These are phyloP conservation scores for Himalopsyche kuldschensis DNA, from an alignment of 2,888 invertebrate genomes.

Conservation along the genomic window DNA sequence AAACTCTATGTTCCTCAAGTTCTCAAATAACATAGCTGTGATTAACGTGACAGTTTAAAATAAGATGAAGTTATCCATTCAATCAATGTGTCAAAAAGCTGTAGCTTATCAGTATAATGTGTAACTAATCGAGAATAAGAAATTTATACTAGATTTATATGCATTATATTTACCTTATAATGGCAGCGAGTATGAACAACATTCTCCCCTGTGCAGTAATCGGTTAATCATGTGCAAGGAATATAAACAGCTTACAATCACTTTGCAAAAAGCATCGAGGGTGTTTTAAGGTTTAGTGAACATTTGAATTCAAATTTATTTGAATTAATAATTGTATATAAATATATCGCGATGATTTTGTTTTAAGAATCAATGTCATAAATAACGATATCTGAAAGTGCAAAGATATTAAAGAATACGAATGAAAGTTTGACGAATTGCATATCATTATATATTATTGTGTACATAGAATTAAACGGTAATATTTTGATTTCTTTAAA, in stretches of 20 bases:
- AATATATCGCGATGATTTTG: too few species aligned
- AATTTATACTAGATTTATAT: not conserved
- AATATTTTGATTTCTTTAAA: too few species aligned
- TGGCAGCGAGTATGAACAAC: not conserved
- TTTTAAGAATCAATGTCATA: too few species aligned
- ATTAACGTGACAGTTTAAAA: too few species aligned
- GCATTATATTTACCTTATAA: not conserved
- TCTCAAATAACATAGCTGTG: too few species aligned
- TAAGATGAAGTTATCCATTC: not conserved
- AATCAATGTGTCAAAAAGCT: not conserved
- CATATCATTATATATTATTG: too few species aligned
- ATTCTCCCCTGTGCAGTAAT: not conserved
- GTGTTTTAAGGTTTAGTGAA: not conserved
- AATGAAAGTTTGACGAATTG: too few species aligned
- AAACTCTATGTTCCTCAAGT: too few species aligned
- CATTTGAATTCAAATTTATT: not conserved
- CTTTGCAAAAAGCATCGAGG: not conserved
- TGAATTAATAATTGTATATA: too few species aligned
- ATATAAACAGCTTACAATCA: not conserved
- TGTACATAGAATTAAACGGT: too few species aligned
- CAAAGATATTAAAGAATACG: too few species aligned
- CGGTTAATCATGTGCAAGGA: not conserved
- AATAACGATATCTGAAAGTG: too few species aligned
- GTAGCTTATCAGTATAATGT: not conserved
- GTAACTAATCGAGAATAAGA: not conserved